These are phyloP conservation scores for Cotesia glomerata DNA, from an alignment of 1,140 invertebrate genomes.

Conservation along the genomic window DNA sequence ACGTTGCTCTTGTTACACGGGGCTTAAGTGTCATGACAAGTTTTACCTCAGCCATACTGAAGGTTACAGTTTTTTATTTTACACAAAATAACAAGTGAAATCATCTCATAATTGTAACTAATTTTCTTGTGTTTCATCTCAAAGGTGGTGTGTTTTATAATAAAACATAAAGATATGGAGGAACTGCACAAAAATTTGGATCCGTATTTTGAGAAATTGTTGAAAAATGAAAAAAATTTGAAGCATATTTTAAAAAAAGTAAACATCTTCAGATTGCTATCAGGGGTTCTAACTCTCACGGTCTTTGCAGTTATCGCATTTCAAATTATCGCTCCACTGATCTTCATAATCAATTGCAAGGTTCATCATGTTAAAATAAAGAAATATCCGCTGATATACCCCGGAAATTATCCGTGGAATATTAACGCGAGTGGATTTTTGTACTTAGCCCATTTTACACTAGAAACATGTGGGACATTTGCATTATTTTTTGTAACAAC, in stretches of 20 bases:
- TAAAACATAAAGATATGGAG: neutral
- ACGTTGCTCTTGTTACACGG: neutral
- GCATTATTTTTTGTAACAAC: slow-evolving; percentile 30
- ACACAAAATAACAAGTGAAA: too few relatives aligned
- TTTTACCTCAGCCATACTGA: neutral
- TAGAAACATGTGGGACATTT: slow-evolving; percentile 23
- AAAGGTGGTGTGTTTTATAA: neutral
- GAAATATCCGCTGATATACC: slow-evolving; percentile 29
- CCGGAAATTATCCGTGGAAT: slow-evolving; percentile 29
- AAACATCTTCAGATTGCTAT: neutral
- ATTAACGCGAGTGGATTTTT: slow-evolving; percentile 19
- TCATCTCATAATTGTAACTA: too few relatives aligned
- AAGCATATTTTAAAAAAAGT: neutral
- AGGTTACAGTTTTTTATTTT: neutral
- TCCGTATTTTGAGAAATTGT: neutral
- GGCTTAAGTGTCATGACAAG: neutral
- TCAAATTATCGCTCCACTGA: slow-evolving; percentile 18
- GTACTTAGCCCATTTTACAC: slow-evolving; percentile 34
- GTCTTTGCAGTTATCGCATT: neutral
- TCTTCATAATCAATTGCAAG: neutral
- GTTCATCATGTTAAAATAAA: slow-evolving; percentile 2
- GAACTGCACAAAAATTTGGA: neutral
- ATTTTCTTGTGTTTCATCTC: neutral
- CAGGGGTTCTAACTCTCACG: slow-evolving; percentile 4
- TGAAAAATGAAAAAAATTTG: neutral